Evolutionary conservation across 2,797 vertebrate species (phyloP), one percentile per base, ranked within the genome.

Genomic region (Chelon labrosus): DNA sequence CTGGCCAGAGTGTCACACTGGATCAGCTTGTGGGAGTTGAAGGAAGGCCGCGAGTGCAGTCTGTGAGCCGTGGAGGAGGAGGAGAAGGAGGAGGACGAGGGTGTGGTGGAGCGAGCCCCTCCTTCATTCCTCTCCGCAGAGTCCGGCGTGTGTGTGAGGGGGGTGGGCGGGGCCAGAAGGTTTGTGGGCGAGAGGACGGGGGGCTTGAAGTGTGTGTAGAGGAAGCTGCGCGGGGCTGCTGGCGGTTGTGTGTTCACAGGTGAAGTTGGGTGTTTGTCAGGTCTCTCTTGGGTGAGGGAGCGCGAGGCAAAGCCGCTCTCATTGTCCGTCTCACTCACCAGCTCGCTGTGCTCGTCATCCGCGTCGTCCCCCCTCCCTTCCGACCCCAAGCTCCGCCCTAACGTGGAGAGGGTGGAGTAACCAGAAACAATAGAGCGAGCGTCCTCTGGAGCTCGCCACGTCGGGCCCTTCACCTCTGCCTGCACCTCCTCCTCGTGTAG

Each of bases 1-100:
- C 98, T 94, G 17, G 97, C 97, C 80, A 99, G 88, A 0, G 97
- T 99, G 94, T 99, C 98, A 5, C 97, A 97, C 85, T 97, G 97
- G 80, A 98, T 98, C 59, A 99, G 94, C 84, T 92, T 96, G 90
- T 97, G 97, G 54, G 97, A 98, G 88, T 91, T 97, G 90, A 99
- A 99, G 46, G 96, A 97, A 0, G 96, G 93, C 60, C 93, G 90
- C 68, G 90, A 79, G 75, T 95, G 92, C 22, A 93, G 89, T 7
- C 87, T 89, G 64, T 95, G 94, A 2, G 89, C 65, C n/a, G 93
- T 81, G 53, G 92, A 91, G 65, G 94, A 93, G 39, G 95, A 91
- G 72, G 88, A 82, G 80, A 86, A 91, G 62, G 92, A 94, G 61
- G 93, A 93, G 35, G 92, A 92, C 0, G 94, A 95, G 8, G 94